A percentile compares a stretch with the other conserved stretches of the same genome.
Evolutionary conservation across 2,888 invertebrate species (phyloP).

Genomic region (Drosophila pseudotalamancana): DNA sequence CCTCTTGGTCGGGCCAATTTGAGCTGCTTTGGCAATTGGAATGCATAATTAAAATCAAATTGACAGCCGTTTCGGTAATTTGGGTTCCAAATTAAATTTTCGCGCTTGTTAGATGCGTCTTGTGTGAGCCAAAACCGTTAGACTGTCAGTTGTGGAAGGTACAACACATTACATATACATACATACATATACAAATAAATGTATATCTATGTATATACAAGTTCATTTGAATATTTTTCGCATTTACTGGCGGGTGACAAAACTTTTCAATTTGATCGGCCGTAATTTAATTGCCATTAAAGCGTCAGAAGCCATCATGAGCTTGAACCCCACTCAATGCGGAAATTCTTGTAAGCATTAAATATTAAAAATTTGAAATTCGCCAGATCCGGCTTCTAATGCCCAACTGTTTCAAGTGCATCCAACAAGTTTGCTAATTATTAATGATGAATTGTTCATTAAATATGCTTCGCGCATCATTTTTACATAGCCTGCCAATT

Average conservation of each 20-base stretch:
- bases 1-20: conserved; percentile 17
- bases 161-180: not conserved
- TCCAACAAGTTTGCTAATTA: conserved; percentile 67
- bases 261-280: conserved; percentile 51
- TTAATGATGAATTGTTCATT: conserved; percentile 51
- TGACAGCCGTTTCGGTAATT: conserved; percentile 36
- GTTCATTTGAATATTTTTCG: conserved; percentile 4
- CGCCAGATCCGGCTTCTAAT: not conserved
- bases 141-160: conserved; percentile 18
- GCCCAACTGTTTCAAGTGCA: conserved; percentile 54
- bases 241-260: conserved; percentile 2
- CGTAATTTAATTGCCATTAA: conserved; percentile 57
- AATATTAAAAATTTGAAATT: conserved; percentile 18
- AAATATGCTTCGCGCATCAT: conserved; percentile 46
- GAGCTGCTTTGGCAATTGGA: conserved; percentile 29
- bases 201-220: not conserved
- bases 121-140: conserved; percentile 16
- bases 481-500: conserved; percentile 52
- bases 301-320: conserved; percentile 25
- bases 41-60: conserved; percentile 59
- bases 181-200: not conserved
- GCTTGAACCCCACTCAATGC: conserved; percentile 43
- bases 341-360: conserved; percentile 28
- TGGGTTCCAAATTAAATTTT: conserved; percentile 35
- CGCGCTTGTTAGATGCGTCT: conserved; percentile 57